Conservation (phyloP, 2,113 vertebrate genomes). For the Pangasianodon gigas region DNA sequence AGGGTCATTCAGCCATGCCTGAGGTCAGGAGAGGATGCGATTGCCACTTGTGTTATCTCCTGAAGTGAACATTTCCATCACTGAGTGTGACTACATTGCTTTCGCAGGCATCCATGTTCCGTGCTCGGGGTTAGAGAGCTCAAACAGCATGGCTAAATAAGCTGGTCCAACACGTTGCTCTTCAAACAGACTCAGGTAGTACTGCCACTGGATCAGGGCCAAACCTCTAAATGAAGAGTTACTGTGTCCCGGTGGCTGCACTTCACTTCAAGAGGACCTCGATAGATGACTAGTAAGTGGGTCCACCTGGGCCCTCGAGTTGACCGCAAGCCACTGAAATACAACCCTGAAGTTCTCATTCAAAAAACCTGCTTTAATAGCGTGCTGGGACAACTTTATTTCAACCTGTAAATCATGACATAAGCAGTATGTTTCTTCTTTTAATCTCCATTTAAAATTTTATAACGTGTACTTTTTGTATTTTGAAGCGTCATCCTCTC, state of each 20-base stretch:
- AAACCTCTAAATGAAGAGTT: slow-evolving; percentile 75
- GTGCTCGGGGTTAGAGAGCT: slow-evolving; percentile 69
- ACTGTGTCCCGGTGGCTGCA: slow-evolving; percentile 67
- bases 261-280: slow-evolving; percentile 68
- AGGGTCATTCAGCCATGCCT: slow-evolving; percentile 1
- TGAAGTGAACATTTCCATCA: slow-evolving; percentile 63
- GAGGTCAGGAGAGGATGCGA: slow-evolving; percentile 31
- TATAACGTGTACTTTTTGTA: background rate
- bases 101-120: slow-evolving; percentile 63
- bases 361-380: slow-evolving; percentile 70
- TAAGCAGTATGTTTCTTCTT: slow-evolving; percentile 27
- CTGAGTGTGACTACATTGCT: slow-evolving; percentile 70
- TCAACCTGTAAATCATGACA: slow-evolving; percentile 72
- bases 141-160: slow-evolving; percentile 82
- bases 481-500: slow-evolving; percentile 5
- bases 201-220: slow-evolving; percentile 70
- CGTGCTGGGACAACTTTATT: slow-evolving; percentile 73
- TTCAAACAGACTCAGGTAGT: slow-evolving; percentile 81
- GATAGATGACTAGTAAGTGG: slow-evolving; percentile 62
- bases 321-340: slow-evolving; percentile 70
- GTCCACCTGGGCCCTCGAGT: slow-evolving; percentile 65
- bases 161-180: slow-evolving; percentile 75
- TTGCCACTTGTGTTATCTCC: slow-evolving; percentile 26
- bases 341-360: slow-evolving; percentile 62
- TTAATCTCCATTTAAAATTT: background rate